Percentiles rank a stretch among this genome's conserved stretches.
Conservation (phyloP, 1,140 invertebrate genomes). For the Vanessa tameamea region DNA sequence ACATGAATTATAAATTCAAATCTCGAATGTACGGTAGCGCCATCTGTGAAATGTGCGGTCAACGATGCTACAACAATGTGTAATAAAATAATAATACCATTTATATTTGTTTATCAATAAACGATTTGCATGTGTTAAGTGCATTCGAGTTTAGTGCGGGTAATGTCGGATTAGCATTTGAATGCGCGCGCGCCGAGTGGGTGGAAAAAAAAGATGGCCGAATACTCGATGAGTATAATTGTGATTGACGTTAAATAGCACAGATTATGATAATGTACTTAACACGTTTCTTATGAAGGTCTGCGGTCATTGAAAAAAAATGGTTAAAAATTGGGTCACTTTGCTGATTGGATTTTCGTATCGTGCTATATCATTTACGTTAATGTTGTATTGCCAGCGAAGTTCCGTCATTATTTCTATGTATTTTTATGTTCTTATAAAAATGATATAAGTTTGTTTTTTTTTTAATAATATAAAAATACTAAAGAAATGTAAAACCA, state of each 20-base stretch:
- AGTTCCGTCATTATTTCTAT: no score
- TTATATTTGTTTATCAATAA: constrained; percentile 75
- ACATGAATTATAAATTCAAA: constrained; percentile 66
- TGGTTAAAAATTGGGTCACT: background rate
- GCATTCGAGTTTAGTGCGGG: constrained; percentile 40
- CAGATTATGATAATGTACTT: constrained; percentile 11
- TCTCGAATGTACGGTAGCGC: constrained; percentile 53
- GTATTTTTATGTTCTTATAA: no score
- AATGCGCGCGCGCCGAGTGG: constrained; percentile 58
- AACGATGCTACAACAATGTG: constrained; percentile 60
- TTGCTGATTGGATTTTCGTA: background rate
- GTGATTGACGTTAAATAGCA: constrained; percentile 49
- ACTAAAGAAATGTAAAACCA: no score
- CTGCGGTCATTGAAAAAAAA: background rate
- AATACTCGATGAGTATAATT: constrained; percentile 31
- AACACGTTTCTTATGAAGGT: background rate
- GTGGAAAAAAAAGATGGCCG: constrained; percentile 47
- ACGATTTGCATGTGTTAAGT: constrained; percentile 76
- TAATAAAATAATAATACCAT: constrained; percentile 74
- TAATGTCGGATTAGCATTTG: constrained; percentile 61
- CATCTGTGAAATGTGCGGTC: constrained; percentile 55
- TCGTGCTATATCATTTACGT: no score
- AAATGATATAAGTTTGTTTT: no score
- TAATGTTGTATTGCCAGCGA: no score
- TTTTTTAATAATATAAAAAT: no score